Evolutionary conservation across 2,888 invertebrate genomes (phyloP).

Genomic region (Oligia strigilis): DNA sequence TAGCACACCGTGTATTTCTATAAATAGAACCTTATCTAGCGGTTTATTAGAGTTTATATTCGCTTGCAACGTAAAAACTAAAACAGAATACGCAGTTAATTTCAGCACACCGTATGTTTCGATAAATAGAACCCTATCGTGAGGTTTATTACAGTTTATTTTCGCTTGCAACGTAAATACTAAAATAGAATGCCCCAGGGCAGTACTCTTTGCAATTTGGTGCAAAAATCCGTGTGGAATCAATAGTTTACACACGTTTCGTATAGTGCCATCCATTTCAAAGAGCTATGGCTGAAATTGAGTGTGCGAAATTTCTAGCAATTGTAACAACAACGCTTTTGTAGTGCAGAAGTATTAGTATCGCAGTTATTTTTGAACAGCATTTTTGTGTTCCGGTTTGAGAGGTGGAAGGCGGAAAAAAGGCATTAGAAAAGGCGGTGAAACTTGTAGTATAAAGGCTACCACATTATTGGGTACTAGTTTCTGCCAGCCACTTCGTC

Average conservation of each 20-base stretch:
- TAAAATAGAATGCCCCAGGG: constrained; percentile 5
- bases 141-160: not conserved
- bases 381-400: not conserved
- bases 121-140: not conserved
- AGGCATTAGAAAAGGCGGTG: too few relatives aligned
- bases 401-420: not conserved
- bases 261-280: constrained; percentile 32
- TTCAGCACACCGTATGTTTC: not conserved
- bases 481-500: too few relatives aligned
- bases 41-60: constrained; percentile 5
- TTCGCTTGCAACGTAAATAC: constrained; percentile 7
- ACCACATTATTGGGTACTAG: too few relatives aligned
- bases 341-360: not conserved
- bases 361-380: not conserved
- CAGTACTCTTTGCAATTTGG: constrained; percentile 30
- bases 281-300: constrained; percentile 34
- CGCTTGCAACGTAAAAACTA: not conserved
- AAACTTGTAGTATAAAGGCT: too few relatives aligned
- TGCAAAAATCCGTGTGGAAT: constrained; percentile 44
- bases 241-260: constrained; percentile 53
- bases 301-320: constrained; percentile 9
- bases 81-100: constrained; percentile 10
- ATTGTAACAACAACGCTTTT: not conserved
- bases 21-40: not conserved
- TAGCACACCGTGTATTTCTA: not conserved